Conservation (phyloP, 2,888 invertebrate genomes). For the Nemoura dubitans region DNA sequence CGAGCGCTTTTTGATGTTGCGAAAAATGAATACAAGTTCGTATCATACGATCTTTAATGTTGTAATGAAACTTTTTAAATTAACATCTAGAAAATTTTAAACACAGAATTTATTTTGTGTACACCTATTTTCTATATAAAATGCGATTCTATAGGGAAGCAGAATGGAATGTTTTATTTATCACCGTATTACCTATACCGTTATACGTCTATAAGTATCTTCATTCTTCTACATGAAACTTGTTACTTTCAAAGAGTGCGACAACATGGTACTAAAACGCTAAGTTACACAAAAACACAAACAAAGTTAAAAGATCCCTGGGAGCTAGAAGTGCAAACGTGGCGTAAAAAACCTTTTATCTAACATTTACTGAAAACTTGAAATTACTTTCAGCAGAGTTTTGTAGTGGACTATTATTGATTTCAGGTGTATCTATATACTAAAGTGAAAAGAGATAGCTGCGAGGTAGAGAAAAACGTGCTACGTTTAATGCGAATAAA, state of each 20-base stretch:
- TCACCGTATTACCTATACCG: background rate
- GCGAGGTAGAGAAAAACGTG: no score
- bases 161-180: background rate
- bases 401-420: conserved; percentile 17
- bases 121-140: background rate
- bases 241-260: background rate
- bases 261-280: background rate
- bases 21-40: background rate
- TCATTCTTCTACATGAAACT: background rate
- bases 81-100: background rate
- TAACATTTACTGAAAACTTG: conserved; percentile 22
- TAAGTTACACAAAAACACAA: conserved; percentile 10
- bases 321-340: conserved; percentile 7
- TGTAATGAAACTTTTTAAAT: background rate
- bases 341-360: conserved; percentile 16
- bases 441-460: background rate
- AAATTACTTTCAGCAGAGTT: background rate
- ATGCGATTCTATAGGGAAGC: background rate
- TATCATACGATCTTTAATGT: background rate
- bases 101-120: background rate
- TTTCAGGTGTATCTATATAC: background rate
- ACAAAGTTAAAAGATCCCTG: conserved; percentile 24
- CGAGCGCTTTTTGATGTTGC: background rate
- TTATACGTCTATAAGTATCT: background rate
- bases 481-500: no score